Percentiles rank a stretch among this genome's conserved stretches.
These are phyloP conservation scores for Glareola pratincola DNA, from an alignment of 2,113 vertebrate genomes.

Conservation along the genomic window DNA sequence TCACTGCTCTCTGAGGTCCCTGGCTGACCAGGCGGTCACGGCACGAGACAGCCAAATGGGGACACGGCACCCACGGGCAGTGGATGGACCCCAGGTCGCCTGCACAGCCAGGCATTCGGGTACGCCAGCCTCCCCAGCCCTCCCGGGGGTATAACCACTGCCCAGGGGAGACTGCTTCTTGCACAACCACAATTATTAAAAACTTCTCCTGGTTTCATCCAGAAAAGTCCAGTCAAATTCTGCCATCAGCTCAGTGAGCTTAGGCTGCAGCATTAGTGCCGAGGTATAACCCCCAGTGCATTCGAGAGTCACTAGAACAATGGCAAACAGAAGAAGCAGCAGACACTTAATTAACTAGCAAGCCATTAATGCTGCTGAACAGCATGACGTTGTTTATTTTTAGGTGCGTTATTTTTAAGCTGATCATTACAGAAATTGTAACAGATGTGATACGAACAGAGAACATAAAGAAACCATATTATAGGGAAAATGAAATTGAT, in stretches of 20 bases:
- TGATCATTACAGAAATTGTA: background rate
- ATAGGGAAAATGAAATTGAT: background rate
- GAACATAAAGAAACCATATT: background rate
- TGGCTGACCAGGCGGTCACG: rapidly evolving
- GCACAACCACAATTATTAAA: background rate
- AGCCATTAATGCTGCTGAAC: background rate
- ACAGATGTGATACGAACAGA: background rate
- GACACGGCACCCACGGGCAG: rapidly evolving
- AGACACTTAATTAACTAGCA: background rate
- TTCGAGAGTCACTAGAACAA: background rate
- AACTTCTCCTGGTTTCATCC: background rate
- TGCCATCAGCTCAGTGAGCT: rapidly evolving
- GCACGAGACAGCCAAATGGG: rapidly evolving
- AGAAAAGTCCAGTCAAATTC: background rate
- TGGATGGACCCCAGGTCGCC: too few species aligned
- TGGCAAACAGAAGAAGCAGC: background rate
- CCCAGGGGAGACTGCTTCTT: rapidly evolving
- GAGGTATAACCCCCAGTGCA: rapidly evolving
- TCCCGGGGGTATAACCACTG: rapidly evolving
- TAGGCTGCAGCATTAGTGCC: background rate
- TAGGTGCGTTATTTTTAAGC: background rate
- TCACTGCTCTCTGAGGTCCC: rapidly evolving
- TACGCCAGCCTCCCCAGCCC: rapidly evolving
- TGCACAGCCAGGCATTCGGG: background rate
- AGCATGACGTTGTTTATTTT: background rate